phyloP scores from a whole-genome alignment of 2,797 vertebrate species.

The Hydrolagus colliei region DNA sequence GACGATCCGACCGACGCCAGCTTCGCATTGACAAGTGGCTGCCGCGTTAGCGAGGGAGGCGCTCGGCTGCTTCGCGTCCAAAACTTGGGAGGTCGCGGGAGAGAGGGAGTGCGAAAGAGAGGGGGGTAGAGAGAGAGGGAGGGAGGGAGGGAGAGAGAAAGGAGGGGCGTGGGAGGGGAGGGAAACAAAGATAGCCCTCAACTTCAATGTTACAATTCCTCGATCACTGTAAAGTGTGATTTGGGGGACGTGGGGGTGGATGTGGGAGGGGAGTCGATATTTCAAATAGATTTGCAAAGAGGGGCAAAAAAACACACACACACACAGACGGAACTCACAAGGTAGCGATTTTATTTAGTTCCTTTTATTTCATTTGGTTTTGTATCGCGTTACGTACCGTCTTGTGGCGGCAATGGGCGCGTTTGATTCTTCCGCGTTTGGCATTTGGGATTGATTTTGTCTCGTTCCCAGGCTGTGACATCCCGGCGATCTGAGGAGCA shows the following conservation, averaged over 20 bases:
- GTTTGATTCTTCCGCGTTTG: neutral
- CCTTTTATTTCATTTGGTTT: too few relatives aligned
- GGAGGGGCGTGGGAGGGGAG: too few relatives aligned
- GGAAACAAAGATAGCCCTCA: neutral
- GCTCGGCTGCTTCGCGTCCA: too few relatives aligned
- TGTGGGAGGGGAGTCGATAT: too few relatives aligned
- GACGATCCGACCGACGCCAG: too few relatives aligned
- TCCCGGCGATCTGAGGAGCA: slow-evolving; percentile 50
- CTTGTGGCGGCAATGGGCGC: neutral
- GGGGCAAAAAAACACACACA: too few relatives aligned
- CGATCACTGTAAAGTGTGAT: neutral
- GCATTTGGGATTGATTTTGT: slow-evolving; percentile 35
- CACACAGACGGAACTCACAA: too few relatives aligned
- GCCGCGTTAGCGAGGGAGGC: too few relatives aligned
- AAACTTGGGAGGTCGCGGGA: neutral
- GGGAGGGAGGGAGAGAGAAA: neutral
- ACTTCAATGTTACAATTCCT: slow-evolving; percentile 2
- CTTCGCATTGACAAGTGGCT: too few relatives aligned
- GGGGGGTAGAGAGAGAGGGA: too few relatives aligned
- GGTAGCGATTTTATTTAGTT: neutral
- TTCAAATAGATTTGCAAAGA: neutral
- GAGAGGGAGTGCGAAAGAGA: neutral
- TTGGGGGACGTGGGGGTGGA: too few relatives aligned
- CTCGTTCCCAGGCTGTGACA: slow-evolving; percentile 51
- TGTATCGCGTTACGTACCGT: too few relatives aligned